A percentile compares a stretch with the other conserved stretches of the same genome.
Evolutionary conservation across 2,888 invertebrate species (phyloP).

Genomic region (Acleris laterana): DNA sequence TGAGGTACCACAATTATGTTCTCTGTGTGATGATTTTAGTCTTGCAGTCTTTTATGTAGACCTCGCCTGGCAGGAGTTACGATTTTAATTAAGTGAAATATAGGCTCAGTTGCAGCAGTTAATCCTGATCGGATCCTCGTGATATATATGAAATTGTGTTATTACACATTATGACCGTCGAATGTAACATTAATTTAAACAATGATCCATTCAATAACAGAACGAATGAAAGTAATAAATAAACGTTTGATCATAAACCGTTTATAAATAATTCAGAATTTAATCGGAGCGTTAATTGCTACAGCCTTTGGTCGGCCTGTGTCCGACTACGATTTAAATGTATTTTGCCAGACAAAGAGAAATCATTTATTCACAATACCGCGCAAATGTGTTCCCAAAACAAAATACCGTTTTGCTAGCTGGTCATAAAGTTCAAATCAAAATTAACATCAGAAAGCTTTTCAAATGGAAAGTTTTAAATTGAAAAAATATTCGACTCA

Average conservation of each 20-base stretch:
- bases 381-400: conserved; percentile 1
- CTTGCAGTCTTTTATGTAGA: too few species aligned
- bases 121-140: neutral
- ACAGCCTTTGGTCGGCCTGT: conserved; percentile 29
- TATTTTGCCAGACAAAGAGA: conserved; percentile 15
- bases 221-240: conserved; percentile 44
- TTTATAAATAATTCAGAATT: conserved; percentile 64
- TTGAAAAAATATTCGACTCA: conserved; percentile 11
- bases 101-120: too few species aligned
- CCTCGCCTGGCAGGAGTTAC: too few species aligned
- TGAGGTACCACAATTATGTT: too few species aligned
- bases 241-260: conserved; percentile 51
- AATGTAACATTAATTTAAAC: conserved; percentile 7
- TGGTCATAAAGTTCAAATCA: neutral
- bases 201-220: conserved; percentile 2
- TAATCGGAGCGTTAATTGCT: conserved; percentile 63
- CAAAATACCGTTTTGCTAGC: conserved; percentile 1
- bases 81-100: too few species aligned
- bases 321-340: conserved; percentile 25
- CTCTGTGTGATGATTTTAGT: too few species aligned
- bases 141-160: neutral
- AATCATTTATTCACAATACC: neutral
- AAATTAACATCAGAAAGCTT: conserved; percentile 10
- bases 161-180: neutral
- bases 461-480: conserved; percentile 13